Conservation (phyloP, 2,113 vertebrate genomes). For the Rostratula benghalensis region DNA sequence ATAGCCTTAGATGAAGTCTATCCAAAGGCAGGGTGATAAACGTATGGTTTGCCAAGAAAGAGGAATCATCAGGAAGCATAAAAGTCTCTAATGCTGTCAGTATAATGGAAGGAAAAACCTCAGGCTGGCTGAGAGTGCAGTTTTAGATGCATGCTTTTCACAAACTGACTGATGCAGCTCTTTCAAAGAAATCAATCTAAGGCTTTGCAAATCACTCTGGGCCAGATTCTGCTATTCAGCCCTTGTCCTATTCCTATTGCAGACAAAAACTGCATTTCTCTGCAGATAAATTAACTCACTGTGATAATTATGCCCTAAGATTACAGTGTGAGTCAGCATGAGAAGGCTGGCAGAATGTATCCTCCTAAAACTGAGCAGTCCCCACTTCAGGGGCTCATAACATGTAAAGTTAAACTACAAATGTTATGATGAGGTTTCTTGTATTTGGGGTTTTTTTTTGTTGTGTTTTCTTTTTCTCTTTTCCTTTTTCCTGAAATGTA, state of each 20-base stretch:
- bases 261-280: not conserved
- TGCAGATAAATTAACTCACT: constrained; percentile 3
- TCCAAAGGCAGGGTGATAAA: constrained; percentile 31
- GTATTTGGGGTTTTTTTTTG: not conserved
- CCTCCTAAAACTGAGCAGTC: not conserved
- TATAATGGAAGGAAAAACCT: constrained; percentile 10
- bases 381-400: not conserved
- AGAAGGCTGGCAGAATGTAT: not conserved
- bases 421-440: not conserved
- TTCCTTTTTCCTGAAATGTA: constrained; percentile 31
- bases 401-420: constrained; percentile 16
- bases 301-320: not conserved
- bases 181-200: constrained; percentile 39
- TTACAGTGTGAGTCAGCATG: not conserved
- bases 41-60: constrained; percentile 31
- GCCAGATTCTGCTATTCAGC: constrained; percentile 10
- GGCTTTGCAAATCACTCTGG: constrained; percentile 28
- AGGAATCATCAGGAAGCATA: constrained; percentile 34
- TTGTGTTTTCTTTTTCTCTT: not conserved
- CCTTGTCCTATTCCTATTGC: not conserved
- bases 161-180: not conserved
- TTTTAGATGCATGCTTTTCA: constrained; percentile 32
- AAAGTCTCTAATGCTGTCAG: constrained; percentile 12
- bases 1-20: not conserved
- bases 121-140: constrained; percentile 20